phyloP scores from a whole-genome alignment of 2,113 vertebrate species.

The Ornithorhynchus anatinus region DNA sequence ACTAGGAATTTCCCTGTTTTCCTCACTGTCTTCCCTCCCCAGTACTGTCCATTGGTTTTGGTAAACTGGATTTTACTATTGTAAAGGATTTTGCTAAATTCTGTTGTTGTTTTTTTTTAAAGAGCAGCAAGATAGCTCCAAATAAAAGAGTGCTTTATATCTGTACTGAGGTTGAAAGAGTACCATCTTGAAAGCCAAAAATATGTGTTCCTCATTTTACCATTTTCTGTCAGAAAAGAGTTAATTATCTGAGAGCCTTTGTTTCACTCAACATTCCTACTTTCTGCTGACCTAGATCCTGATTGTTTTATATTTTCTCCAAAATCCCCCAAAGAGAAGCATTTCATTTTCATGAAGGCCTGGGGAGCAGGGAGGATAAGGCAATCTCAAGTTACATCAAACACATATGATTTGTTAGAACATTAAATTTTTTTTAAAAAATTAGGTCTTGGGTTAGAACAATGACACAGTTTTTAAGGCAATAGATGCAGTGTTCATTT shows the following conservation, averaged over 20 bases:
- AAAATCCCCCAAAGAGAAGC: neutral
- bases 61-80: slow-evolving; percentile 23
- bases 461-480: neutral
- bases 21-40: no score
- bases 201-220: neutral
- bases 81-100: slow-evolving; percentile 6
- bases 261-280: neutral
- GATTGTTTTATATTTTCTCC: slow-evolving; percentile 32
- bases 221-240: neutral
- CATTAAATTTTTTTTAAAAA: neutral
- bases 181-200: neutral
- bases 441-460: slow-evolving; percentile 18
- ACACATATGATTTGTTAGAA: slow-evolving; percentile 30
- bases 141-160: neutral
- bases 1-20: no score
- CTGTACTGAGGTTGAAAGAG: neutral
- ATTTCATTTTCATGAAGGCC: slow-evolving; percentile 40
- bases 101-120: slow-evolving; percentile 31
- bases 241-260: slow-evolving; percentile 15
- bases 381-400: slow-evolving; percentile 7
- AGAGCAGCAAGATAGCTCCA: neutral
- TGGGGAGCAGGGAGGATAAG: slow-evolving; percentile 3
- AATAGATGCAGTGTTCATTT: neutral
- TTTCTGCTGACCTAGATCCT: slow-evolving; percentile 22
- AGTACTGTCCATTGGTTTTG: no score